Conservation (phyloP, 1,140 invertebrate genomes). For the Himalopsyche phryganea region DNA sequence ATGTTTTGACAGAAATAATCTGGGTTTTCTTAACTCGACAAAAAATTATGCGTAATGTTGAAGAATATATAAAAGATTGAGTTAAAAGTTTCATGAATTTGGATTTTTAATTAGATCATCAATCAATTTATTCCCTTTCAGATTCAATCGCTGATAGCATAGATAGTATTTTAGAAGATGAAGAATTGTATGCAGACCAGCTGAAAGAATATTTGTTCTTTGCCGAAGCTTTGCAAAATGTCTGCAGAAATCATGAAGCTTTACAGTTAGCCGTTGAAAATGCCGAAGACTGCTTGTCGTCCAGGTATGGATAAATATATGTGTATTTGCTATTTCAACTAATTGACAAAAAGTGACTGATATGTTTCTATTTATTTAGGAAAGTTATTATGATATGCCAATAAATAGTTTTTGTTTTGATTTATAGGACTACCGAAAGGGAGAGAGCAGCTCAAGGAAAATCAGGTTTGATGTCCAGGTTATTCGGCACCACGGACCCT, state of each 20-base stretch:
- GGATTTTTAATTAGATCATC: neutral
- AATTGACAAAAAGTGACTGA: too few relatives aligned
- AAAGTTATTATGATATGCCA: too few relatives aligned
- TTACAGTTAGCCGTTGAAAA: conserved; percentile 70
- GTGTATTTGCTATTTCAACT: too few relatives aligned
- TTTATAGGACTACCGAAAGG: conserved; percentile 51
- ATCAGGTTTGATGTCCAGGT: conserved; percentile 63
- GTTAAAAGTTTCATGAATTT: neutral
- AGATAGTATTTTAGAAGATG: conserved; percentile 74
- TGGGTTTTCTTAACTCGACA: too few relatives aligned
- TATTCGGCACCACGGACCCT: conserved; percentile 77
- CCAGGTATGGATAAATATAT: too few relatives aligned
- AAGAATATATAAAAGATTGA: neutral
- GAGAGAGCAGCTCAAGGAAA: conserved; percentile 61
- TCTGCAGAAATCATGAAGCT: conserved; percentile 71
- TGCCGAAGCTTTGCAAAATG: conserved; percentile 67
- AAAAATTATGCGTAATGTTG: neutral
- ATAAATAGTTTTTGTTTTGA: too few relatives aligned
- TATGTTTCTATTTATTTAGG: too few relatives aligned
- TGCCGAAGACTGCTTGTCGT: conserved; percentile 60
- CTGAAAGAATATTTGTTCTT: conserved; percentile 82
- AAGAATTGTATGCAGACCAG: conserved; percentile 79
- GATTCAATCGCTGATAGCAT: conserved; percentile 76
- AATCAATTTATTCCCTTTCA: conserved; percentile 40
- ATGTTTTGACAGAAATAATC: too few relatives aligned